Evolutionary conservation across 1,140 invertebrate species (phyloP).

Genomic region (Periplaneta americana): DNA sequence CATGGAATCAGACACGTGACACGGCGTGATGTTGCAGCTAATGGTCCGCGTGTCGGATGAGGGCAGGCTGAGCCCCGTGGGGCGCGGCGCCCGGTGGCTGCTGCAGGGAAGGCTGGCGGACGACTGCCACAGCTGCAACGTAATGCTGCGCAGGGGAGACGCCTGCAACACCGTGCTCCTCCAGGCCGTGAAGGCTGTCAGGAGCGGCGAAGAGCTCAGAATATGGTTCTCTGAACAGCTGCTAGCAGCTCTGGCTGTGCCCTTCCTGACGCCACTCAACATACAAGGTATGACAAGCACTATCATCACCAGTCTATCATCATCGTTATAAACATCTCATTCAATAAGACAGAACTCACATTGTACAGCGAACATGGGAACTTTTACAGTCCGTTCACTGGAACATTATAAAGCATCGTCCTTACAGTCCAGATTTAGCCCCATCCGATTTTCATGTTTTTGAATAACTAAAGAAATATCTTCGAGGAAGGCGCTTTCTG

Average conservation of each 20-base stretch:
- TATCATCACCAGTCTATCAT: too few species aligned
- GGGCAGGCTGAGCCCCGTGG: neutral
- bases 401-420: too few species aligned
- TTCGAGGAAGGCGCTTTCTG: too few species aligned
- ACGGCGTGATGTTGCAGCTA: neutral
- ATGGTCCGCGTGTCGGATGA: neutral
- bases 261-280: conserved; percentile 72
- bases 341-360: too few species aligned
- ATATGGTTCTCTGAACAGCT: conserved; percentile 80
- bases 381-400: too few species aligned
- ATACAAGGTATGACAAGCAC: conserved; percentile 67
- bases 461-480: too few species aligned
- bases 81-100: conserved; percentile 37
- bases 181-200: conserved; percentile 16
- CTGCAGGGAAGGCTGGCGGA: conserved; percentile 49
- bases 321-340: too few species aligned
- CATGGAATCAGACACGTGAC: too few species aligned
- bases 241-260: conserved; percentile 62
- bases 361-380: too few species aligned
- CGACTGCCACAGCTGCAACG: conserved; percentile 63
- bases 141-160: conserved; percentile 40
- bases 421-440: too few species aligned
- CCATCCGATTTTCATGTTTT: too few species aligned
- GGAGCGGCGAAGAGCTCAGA: conserved; percentile 47
- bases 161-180: conserved; percentile 10